phyloP scores from a whole-genome alignment of 1,140 invertebrate genomes.

The Dolichoris vasculosae region DNA sequence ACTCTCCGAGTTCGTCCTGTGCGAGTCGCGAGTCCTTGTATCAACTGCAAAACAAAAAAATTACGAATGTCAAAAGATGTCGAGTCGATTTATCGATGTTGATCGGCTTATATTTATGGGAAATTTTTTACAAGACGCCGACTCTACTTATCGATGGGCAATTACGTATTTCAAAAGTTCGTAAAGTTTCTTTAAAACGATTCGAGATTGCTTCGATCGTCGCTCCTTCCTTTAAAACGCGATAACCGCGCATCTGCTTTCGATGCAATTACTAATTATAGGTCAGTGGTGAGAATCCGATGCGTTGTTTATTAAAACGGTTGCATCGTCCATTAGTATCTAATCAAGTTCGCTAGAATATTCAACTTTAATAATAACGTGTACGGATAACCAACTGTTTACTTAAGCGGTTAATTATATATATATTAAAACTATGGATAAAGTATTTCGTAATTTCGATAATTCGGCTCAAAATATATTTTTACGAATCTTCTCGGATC shows the following conservation, averaged over 20 bases:
- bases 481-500: too few relatives aligned
- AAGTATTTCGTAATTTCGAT: too few relatives aligned
- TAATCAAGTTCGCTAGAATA: not conserved
- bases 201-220: too few relatives aligned
- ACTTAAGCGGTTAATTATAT: not conserved
- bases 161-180: too few relatives aligned
- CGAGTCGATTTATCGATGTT: not conserved
- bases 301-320: not conserved
- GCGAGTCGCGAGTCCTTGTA: not conserved
- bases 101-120: too few relatives aligned
- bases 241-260: not conserved
- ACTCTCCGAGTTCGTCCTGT: not conserved
- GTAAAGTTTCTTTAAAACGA: too few relatives aligned
- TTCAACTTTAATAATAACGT: not conserved
- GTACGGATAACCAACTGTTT: too few relatives aligned
- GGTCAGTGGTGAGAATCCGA: not conserved
- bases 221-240: too few relatives aligned
- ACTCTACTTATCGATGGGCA: too few relatives aligned
- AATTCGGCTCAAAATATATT: too few relatives aligned
- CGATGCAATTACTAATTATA: not conserved
- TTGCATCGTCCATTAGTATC: not conserved
- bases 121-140: too few relatives aligned
- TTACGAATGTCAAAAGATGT: not conserved
- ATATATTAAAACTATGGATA: not conserved
- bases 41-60: slow-evolving; percentile 32